A percentile compares a stretch with the other conserved stretches of the same genome.
phyloP scores from a whole-genome alignment of 2,797 vertebrate genomes.

The Holocentrus rufus region DNA sequence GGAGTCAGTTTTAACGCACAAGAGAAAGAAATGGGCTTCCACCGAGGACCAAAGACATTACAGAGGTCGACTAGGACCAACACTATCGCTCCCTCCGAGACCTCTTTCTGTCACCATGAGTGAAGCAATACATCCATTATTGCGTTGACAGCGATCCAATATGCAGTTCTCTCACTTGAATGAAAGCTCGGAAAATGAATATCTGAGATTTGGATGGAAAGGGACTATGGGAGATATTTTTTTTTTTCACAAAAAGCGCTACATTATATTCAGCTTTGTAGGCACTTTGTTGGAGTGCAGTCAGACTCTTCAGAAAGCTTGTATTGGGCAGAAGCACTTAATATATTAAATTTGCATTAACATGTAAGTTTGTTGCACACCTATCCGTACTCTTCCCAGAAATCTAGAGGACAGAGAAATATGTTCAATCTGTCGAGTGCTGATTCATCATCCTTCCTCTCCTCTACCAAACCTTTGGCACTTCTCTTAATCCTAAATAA shows the following conservation, averaged over 20 bases:
- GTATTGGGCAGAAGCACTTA: no score
- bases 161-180: background rate
- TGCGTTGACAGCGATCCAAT: background rate
- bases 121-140: slow-evolving; percentile 25
- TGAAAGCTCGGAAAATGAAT: slow-evolving; percentile 1
- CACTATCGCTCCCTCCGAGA: slow-evolving; percentile 4
- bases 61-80: slow-evolving; percentile 2
- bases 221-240: background rate
- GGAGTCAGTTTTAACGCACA: slow-evolving; percentile 55
- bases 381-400: background rate
- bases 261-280: no score
- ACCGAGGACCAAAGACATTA: slow-evolving; percentile 35
- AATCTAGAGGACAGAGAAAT: background rate
- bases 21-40: slow-evolving; percentile 39
- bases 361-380: background rate
- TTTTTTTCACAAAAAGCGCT: background rate
- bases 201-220: background rate
- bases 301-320: background rate
- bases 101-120: slow-evolving; percentile 16
- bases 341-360: no score
- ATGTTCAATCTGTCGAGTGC: background rate
- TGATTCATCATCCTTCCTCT: slow-evolving; percentile 9
- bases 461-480: background rate
- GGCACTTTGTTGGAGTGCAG: background rate
- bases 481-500: slow-evolving; percentile 4